Evolutionary conservation across 1,140 invertebrate species (phyloP), one percentile per base, ranked within the genome.

Genomic region (Drosophila sp.): DNA sequence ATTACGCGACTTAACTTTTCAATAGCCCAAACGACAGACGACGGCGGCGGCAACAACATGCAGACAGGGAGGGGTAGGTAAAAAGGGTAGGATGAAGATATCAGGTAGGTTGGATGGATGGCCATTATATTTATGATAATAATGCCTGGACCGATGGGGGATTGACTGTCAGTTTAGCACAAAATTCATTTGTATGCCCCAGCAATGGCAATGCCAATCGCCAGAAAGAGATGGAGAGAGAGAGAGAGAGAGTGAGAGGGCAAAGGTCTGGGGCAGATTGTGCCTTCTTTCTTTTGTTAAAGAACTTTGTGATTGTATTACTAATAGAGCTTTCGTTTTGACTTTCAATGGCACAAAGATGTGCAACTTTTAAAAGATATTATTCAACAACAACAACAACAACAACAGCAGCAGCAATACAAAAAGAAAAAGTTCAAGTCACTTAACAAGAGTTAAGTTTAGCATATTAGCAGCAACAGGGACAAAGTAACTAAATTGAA

Each of bases 1-100:
- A 90, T 90, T 90, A 90, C 87, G 87, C 87, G 87, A 90, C 87
- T 90, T 90, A 90, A 90, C 87, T 90, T 90, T 87, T 90, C 83
- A 90, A 90, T 90, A 79, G 87, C 76, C 84, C 70, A 72, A 80
- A 76, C 83, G 80, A 86, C 72, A 77, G 61, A 54, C 71, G 66
- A 58, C 76, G 64, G 68, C 33, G 8, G 40, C 40, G 40, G 44
- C 44, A 50, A 50, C 44, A 50, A 50, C 44, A 50, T 50, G 44
- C 23, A 47, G 60, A 41, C 4, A 30, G 56, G 32, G 8, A 25
- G 27, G 58, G 58, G 38, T 32, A 35, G 44, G 44, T 50, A 27
- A 10, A 61, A 70, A 61, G 60, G 63, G 77, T 23, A 17, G 58
- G 35, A 32, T 54, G 17, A 11, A 17, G 17, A 35, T 30, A 17